Base-by-base conservation (phyloP, 2,888 invertebrate genomes). In the Ophion obscuratus region DNA sequence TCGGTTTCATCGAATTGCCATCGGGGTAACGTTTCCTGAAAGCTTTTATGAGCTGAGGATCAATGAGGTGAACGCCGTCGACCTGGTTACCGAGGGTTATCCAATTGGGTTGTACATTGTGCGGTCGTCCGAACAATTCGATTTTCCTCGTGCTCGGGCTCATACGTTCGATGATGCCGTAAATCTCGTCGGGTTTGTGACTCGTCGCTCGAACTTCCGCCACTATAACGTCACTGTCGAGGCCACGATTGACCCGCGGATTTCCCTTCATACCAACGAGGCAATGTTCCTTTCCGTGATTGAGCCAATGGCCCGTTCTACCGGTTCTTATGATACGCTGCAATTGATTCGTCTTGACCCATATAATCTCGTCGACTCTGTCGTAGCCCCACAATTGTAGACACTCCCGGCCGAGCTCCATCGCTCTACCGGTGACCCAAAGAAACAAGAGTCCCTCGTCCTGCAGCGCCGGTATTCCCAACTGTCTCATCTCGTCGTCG, bases 91-190 rank as follows among this genome's bases (percentile, higher is more conserved):
- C 99, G 5, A 99, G 95, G 0, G 99, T 99, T 91, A 98, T 98
- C 99, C 99, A 99, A 93, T 99, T 99, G 0, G 99, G 99, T 93
- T 99, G 99, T 0, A 99, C 98, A 93, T 99, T 99, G 94, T 99
- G 99, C 0, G 99, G 99, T 81, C 99, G 95, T 0, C 99, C 99
- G 93, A 99, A 99, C 20, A 99, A 95, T 94, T 99, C 99, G 84
- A 99, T 98, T 95, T 99, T 99, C 83, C 99, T 96, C 0, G 99
- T 99, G 0, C 99, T 99, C 0, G 99, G 99, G 87, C 99, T 98
- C 76, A 99, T 96, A 77, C 99, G 95, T 93, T 99, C 99, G 88
- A 99, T 99, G 90, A 99, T 99, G 14, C 99, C 99, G 93, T 99
- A 99, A 90, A 99, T 98, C 95, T 99, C 99, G 94, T 99, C 99